Evolutionary conservation across 2,888 invertebrate species (phyloP).

Genomic region (Aleiodes alternator): DNA sequence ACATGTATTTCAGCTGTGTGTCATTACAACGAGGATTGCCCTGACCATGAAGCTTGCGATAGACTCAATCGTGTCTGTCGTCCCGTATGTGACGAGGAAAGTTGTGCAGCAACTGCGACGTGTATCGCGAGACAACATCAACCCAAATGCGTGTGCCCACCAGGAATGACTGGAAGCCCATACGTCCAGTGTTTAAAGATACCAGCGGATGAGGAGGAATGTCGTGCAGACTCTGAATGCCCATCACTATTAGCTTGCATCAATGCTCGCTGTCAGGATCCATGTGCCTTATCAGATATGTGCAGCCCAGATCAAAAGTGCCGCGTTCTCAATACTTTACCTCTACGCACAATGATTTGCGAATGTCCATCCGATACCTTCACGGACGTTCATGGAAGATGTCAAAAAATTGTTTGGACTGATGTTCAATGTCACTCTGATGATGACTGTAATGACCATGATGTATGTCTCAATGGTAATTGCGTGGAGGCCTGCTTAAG

Average conservation of each 20-base stretch:
- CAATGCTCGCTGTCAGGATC: conserved; percentile 85
- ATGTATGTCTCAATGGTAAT: conserved; percentile 85
- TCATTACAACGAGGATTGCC: conserved; percentile 93
- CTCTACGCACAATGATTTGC: conserved; percentile 90
- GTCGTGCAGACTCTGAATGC: conserved; percentile 87
- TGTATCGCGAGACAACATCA: conserved; percentile 87
- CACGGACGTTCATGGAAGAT: conserved; percentile 84
- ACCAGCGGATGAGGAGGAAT: conserved; percentile 76
- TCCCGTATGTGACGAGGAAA: conserved; percentile 88
- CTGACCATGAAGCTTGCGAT: conserved; percentile 89
- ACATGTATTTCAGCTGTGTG: conserved; percentile 90
- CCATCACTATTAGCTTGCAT: conserved; percentile 86
- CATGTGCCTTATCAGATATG: conserved; percentile 83
- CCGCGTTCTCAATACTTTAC: conserved; percentile 85
- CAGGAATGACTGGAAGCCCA: conserved; percentile 88
- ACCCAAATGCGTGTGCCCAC: conserved; percentile 85
- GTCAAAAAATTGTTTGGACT: conserved; percentile 76
- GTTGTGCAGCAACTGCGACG: conserved; percentile 87
- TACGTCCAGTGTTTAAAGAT: conserved; percentile 81
- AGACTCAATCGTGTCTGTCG: conserved; percentile 88
- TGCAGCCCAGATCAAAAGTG: conserved; percentile 89
- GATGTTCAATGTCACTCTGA: conserved; percentile 81
- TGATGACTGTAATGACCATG: conserved; percentile 84
- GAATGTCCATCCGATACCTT: conserved; percentile 90
- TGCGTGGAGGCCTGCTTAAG: conserved; percentile 88